These are phyloP conservation scores for Notiomystis cincta DNA, from an alignment of 2,113 vertebrate genomes.

Conservation along the genomic window DNA sequence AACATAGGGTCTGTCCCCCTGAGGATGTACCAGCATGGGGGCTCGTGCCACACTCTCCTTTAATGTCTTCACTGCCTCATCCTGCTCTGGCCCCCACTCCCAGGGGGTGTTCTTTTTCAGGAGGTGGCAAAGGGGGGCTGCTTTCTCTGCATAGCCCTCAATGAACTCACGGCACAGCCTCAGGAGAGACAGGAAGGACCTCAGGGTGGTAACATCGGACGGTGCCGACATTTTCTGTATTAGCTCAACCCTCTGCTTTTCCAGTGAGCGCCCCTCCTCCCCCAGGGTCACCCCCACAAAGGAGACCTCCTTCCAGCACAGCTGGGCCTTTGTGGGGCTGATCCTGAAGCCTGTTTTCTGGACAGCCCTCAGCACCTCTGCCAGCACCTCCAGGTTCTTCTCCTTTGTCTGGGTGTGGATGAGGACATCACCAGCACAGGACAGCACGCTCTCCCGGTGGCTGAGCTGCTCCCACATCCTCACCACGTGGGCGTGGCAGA, in stretches of 20 bases:
- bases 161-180: constrained; percentile 35
- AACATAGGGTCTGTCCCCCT: background rate
- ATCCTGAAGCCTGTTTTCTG: constrained; percentile 35
- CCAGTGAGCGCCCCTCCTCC: constrained; percentile 6
- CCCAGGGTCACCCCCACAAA: constrained; percentile 41
- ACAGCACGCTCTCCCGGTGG: background rate
- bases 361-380: constrained; percentile 1
- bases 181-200: constrained; percentile 29
- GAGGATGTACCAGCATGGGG: background rate
- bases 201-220: background rate
- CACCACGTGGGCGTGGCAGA: background rate
- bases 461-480: constrained; percentile 48
- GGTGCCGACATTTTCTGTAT: constrained; percentile 26
- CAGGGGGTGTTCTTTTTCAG: constrained; percentile 3
- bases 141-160: constrained; percentile 29
- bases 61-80: constrained; percentile 1
- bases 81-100: constrained; percentile 52
- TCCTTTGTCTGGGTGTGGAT: constrained; percentile 38
- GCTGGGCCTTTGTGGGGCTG: constrained; percentile 43
- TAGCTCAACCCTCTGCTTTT: constrained; percentile 34
- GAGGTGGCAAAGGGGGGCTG: constrained; percentile 13
- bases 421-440: constrained; percentile 21
- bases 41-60: background rate
- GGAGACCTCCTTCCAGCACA: constrained; percentile 61
- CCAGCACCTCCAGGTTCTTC: constrained; percentile 43